These are phyloP conservation scores for Pedetes capensis DNA, from an alignment of 2,113 vertebrate species.

Conservation along the genomic window DNA sequence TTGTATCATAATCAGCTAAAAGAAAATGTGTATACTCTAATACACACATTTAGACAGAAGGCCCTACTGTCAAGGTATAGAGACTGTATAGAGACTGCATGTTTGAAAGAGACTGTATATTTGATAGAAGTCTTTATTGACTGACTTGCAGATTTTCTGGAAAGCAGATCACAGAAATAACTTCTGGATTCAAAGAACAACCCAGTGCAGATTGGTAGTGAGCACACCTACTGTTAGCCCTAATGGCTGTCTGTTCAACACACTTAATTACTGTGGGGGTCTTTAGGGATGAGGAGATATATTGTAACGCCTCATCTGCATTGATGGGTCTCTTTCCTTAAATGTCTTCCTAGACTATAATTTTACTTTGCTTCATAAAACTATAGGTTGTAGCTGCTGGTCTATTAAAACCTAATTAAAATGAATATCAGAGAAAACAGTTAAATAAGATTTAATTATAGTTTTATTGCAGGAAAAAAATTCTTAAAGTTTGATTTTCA, in stretches of 20 bases:
- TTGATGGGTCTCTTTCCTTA: slow-evolving; percentile 72
- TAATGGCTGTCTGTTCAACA: slow-evolving; percentile 41
- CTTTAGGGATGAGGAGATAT: slow-evolving; percentile 42
- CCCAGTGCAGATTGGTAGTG: neutral
- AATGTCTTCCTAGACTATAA: slow-evolving; percentile 66
- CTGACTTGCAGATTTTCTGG: neutral
- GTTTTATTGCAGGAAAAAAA: slow-evolving; percentile 61
- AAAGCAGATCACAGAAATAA: slow-evolving; percentile 35
- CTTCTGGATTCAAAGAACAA: slow-evolving; percentile 45
- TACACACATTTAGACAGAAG: slow-evolving; percentile 16
- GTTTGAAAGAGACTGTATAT: neutral
- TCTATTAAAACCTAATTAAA: slow-evolving; percentile 74
- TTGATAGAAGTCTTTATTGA: neutral
- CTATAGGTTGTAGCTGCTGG: slow-evolving; percentile 64
- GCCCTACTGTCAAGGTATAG: neutral
- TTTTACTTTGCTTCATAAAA: slow-evolving; percentile 71
- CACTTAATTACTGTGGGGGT: slow-evolving; percentile 47
- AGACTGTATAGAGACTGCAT: neutral
- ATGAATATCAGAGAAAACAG: slow-evolving; percentile 63
- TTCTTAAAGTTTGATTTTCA: slow-evolving; percentile 52
- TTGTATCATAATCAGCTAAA: neutral
- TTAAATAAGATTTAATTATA: slow-evolving; percentile 73
- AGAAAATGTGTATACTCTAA: slow-evolving; percentile 20
- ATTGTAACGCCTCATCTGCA: slow-evolving; percentile 66
- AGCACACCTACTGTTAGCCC: slow-evolving; percentile 46